Conservation (phyloP, 2,888 invertebrate species). For the Cephus pulcher region DNA sequence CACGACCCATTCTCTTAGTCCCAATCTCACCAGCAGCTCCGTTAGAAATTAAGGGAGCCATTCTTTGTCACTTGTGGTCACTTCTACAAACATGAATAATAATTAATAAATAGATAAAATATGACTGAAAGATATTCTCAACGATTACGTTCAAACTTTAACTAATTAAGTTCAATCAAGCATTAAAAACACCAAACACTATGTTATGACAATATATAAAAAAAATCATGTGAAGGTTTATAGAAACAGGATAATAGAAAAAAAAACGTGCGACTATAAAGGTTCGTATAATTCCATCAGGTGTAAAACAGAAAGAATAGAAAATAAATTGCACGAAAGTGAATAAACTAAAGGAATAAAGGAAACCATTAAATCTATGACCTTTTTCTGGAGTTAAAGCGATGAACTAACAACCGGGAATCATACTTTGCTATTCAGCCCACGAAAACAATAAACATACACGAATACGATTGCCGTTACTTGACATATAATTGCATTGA, state of each 20-base stretch:
- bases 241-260: background rate
- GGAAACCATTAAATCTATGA: background rate
- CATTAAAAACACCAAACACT: background rate
- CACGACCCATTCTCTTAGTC: slow-evolving; percentile 9
- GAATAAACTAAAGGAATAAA: background rate
- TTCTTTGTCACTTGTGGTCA: background rate
- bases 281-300: background rate
- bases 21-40: background rate
- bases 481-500: background rate
- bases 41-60: background rate
- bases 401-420: background rate
- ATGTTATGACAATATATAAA: background rate
- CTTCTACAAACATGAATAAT: background rate
- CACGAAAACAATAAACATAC: background rate
- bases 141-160: background rate
- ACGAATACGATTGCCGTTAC: background rate
- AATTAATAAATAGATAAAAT: background rate
- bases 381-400: background rate
- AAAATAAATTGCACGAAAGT: background rate
- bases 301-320: background rate
- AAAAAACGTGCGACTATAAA: background rate
- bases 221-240: background rate
- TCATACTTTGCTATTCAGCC: background rate
- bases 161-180: background rate
- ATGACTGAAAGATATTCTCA: background rate